These are phyloP conservation scores for Nematopogon swammerdamellus DNA, from an alignment of 2,888 invertebrate genomes.

Conservation along the genomic window DNA sequence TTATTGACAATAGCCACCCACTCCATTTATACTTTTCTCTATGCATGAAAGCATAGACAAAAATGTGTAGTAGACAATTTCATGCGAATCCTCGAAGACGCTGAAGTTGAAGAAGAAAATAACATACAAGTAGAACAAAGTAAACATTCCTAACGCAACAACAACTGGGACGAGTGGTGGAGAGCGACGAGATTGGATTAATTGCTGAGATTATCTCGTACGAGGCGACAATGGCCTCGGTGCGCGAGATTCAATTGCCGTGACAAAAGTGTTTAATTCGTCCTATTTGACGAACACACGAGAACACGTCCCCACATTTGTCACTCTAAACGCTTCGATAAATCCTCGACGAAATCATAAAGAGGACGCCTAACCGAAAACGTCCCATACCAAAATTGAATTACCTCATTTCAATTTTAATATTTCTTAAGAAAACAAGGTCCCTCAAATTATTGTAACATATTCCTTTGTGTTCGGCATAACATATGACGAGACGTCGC, in stretches of 20 bases:
- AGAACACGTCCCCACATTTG: slow-evolving; percentile 1
- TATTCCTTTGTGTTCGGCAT: not conserved
- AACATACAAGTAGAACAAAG: too few species aligned
- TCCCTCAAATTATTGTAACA: not conserved
- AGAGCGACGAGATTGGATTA: slow-evolving; percentile 10
- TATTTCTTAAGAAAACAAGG: not conserved
- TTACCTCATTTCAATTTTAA: not conserved
- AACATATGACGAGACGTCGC: not conserved
- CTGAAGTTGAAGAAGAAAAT: too few species aligned
- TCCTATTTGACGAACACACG: slow-evolving; percentile 1
- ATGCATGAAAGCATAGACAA: too few species aligned
- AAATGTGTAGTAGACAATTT: too few species aligned
- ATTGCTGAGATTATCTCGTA: slow-evolving; percentile 13
- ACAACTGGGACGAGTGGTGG: not conserved
- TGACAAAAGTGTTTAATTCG: slow-evolving; percentile 13
- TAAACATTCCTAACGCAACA: not conserved
- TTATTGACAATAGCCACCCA: too few species aligned
- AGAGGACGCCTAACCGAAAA: not conserved
- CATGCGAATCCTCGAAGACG: too few species aligned
- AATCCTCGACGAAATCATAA: not conserved
- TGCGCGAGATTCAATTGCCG: slow-evolving; percentile 12
- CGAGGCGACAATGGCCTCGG: slow-evolving; percentile 10
- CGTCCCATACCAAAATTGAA: not conserved
- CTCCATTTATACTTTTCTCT: too few species aligned
- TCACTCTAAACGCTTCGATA: slow-evolving; percentile 3